Percentiles rank a stretch among this genome's conserved stretches.
These are phyloP conservation scores for Acanthoscelides obtectus DNA, from an alignment of 2,888 invertebrate species.

Conservation along the genomic window DNA sequence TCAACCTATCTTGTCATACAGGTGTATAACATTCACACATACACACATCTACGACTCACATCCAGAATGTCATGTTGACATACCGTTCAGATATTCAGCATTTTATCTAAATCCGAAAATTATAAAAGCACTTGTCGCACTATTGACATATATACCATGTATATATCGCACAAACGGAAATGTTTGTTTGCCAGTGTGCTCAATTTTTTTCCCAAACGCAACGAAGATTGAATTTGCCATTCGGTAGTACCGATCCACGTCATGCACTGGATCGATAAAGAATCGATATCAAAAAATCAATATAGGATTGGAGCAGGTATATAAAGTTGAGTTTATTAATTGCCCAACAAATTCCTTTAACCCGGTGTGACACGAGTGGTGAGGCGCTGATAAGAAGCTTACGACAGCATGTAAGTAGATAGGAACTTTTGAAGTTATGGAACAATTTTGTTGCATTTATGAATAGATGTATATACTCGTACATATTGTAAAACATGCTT, in stretches of 20 bases:
- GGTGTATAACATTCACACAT: not conserved
- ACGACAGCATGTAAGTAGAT: constrained; percentile 4
- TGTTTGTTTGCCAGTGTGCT: constrained; percentile 18
- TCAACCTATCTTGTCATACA: not conserved
- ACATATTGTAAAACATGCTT: too few relatives aligned
- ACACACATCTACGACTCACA: not conserved
- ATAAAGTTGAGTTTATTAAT: constrained; percentile 26
- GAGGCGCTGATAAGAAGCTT: constrained; percentile 18
- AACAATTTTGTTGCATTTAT: too few relatives aligned
- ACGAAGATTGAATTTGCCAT: not conserved
- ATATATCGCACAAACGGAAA: constrained; percentile 4
- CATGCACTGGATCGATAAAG: constrained; percentile 18
- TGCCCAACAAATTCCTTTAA: constrained; percentile 23
- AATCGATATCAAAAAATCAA: constrained; percentile 28
- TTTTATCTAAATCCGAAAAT: constrained; percentile 15
- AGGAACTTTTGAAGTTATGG: too few relatives aligned
- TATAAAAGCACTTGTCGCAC: constrained; percentile 16
- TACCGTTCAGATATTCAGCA: not conserved
- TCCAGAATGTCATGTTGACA: not conserved
- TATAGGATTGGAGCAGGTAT: constrained; percentile 28
- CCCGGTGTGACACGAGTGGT: constrained; percentile 5
- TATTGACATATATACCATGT: constrained; percentile 15
- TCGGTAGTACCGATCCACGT: not conserved
- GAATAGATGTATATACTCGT: too few relatives aligned
- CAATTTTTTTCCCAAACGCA: constrained; percentile 13